Evolutionary conservation across 1,140 invertebrate species (phyloP).

Genomic region (Pseudobourletiella spinata): DNA sequence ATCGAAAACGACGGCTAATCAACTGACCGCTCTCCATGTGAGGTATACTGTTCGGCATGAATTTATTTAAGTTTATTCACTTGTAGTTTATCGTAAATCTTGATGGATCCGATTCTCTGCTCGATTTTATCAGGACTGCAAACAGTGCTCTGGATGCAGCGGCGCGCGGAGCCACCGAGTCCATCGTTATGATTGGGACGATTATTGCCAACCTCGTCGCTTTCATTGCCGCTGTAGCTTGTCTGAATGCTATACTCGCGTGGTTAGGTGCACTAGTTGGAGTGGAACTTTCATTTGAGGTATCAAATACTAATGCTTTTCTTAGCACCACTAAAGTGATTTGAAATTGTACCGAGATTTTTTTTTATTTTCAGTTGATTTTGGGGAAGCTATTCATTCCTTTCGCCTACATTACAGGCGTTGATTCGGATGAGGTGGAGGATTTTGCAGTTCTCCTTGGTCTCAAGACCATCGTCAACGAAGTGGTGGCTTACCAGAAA

Average conservation of each 20-base stretch:
- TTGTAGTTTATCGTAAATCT: too few species aligned
- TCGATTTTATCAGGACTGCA: not conserved
- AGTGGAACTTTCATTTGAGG: slow-evolving; percentile 35
- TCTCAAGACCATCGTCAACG: slow-evolving; percentile 81
- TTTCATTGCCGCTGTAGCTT: slow-evolving; percentile 75
- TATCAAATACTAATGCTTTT: slow-evolving; percentile 60
- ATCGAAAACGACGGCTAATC: slow-evolving; percentile 57
- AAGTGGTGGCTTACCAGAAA: slow-evolving; percentile 79
- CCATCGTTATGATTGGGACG: slow-evolving; percentile 59
- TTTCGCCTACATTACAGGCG: slow-evolving; percentile 68
- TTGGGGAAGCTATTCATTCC: slow-evolving; percentile 80
- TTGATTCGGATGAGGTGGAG: slow-evolving; percentile 65
- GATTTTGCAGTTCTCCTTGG: slow-evolving; percentile 72
- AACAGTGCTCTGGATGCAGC: slow-evolving; percentile 68
- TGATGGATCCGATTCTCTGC: too few species aligned
- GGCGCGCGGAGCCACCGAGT: slow-evolving; percentile 64
- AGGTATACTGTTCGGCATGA: too few species aligned
- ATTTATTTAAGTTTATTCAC: too few species aligned
- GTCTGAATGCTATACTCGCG: slow-evolving; percentile 58
- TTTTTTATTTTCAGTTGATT: slow-evolving; percentile 43
- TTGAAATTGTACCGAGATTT: not conserved
- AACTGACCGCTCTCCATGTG: not conserved
- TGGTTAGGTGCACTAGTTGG: slow-evolving; percentile 68
- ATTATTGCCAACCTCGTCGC: slow-evolving; percentile 88
- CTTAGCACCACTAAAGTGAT: slow-evolving; percentile 54